A percentile compares a stretch with the other conserved stretches of the same genome.
Evolutionary conservation across 2,888 invertebrate species (phyloP).

Genomic region (Caenorhabditis sp.): DNA sequence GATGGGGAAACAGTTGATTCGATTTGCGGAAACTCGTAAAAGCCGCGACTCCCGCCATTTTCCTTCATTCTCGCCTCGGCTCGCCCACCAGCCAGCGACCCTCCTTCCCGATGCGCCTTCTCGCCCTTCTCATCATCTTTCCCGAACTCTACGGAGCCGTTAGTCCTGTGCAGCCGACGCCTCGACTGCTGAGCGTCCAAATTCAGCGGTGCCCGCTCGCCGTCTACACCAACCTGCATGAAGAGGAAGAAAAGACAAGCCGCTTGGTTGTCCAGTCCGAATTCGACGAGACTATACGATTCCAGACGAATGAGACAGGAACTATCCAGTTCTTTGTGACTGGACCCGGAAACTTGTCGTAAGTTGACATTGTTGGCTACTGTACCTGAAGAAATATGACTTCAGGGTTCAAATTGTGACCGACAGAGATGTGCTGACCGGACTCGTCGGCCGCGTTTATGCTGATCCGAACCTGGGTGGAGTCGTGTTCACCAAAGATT

Average conservation of each 20-base stretch:
- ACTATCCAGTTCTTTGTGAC: slow-evolving; percentile 8
- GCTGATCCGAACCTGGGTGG: background rate
- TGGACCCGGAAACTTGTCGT: slow-evolving; percentile 4
- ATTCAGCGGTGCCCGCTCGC: slow-evolving; percentile 9
- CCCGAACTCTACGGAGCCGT: too few species aligned
- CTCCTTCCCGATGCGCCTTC: slow-evolving; percentile 12
- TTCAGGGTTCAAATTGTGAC: background rate
- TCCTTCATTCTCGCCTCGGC: background rate
- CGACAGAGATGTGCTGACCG: background rate
- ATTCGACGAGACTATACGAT: slow-evolving; percentile 12
- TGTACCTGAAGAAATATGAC: background rate
- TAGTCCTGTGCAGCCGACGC: background rate
- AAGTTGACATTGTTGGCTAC: background rate
- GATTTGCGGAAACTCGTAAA: too few species aligned
- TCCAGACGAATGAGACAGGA: slow-evolving; percentile 10
- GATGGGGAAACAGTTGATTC: too few species aligned
- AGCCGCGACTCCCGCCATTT: background rate
- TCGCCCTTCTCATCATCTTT: background rate
- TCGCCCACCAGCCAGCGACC: background rate
- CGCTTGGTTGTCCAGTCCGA: slow-evolving; percentile 3
- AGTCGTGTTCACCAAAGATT: background rate
- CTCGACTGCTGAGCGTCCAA: slow-evolving; percentile 2
- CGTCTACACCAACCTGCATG: background rate
- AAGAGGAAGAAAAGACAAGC: too few species aligned
- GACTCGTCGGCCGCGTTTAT: background rate